Conservation (phyloP, 2,888 invertebrate species). For the Sphinx pinastri region DNA sequence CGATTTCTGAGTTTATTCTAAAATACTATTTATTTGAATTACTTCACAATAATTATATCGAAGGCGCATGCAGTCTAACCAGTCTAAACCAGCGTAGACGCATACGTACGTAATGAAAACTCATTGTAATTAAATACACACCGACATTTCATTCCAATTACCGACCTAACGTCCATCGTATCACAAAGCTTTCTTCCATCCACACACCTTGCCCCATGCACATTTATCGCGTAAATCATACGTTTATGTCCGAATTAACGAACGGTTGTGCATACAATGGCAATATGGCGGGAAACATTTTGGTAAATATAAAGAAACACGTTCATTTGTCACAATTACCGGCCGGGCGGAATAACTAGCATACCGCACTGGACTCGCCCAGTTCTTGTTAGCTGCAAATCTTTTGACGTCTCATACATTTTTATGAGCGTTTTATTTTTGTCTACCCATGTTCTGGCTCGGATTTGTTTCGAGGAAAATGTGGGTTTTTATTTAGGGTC, state of each 20-base stretch:
- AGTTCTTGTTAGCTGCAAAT: slow-evolving; percentile 74
- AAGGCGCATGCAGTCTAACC: too few relatives aligned
- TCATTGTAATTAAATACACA: too few relatives aligned
- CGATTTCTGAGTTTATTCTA: too few relatives aligned
- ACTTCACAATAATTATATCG: too few relatives aligned
- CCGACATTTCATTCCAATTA: background rate
- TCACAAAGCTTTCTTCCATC: background rate
- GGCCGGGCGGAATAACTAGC: slow-evolving; percentile 80
- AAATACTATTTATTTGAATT: too few relatives aligned
- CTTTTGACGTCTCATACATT: slow-evolving; percentile 75
- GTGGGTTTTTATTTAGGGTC: background rate
- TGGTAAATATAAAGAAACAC: slow-evolving; percentile 36
- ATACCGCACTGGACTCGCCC: slow-evolving; percentile 23
- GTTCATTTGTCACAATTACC: slow-evolving; percentile 81
- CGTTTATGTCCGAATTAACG: slow-evolving; percentile 11
- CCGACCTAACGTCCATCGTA: background rate
- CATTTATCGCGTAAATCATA: slow-evolving; percentile 18
- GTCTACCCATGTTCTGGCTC: slow-evolving; percentile 51
- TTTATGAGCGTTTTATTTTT: slow-evolving; percentile 76
- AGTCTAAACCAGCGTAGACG: too few relatives aligned
- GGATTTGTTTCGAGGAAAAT: slow-evolving; percentile 1
- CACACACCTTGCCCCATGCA: background rate
- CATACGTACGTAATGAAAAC: too few relatives aligned
- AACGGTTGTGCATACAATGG: background rate
- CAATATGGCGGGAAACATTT: slow-evolving; percentile 25